Conservation (phyloP, 2,113 vertebrate genomes). For the Miniopterus natalensis region DNA sequence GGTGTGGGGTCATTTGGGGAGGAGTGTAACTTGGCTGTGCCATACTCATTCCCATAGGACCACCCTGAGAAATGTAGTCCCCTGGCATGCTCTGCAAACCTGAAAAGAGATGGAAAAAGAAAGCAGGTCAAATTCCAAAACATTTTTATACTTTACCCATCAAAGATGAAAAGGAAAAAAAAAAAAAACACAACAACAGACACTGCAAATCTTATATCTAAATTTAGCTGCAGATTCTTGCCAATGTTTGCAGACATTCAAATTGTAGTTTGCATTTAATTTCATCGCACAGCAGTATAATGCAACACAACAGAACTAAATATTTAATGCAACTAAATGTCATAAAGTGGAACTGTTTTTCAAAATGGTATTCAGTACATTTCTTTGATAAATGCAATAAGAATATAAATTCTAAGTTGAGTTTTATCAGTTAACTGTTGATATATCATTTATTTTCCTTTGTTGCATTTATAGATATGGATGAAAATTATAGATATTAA, state of each 20-base stretch:
- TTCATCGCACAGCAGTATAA: conserved; percentile 92
- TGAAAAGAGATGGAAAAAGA: conserved; percentile 87
- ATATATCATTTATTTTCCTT: conserved; percentile 84
- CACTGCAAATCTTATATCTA: conserved; percentile 92
- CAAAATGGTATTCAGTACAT: conserved; percentile 89
- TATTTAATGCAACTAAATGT: conserved; percentile 91
- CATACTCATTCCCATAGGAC: conserved; percentile 99
- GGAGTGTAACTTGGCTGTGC: conserved; percentile 95
- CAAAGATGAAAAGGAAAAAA: conserved; percentile 89
- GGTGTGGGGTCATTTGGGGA: conserved; percentile 96
- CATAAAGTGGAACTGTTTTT: conserved; percentile 90
- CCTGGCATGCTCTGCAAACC: conserved; percentile 98
- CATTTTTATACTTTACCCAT: conserved; percentile 88
- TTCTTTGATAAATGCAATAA: conserved; percentile 88
- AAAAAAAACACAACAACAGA: conserved; percentile 91
- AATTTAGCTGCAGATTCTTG: conserved; percentile 92
- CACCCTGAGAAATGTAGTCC: conserved; percentile 98
- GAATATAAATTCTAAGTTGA: conserved; percentile 84
- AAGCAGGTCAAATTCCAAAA: conserved; percentile 89
- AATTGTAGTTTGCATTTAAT: conserved; percentile 93
- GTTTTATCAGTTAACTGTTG: conserved; percentile 88
- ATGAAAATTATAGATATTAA: conserved; percentile 78
- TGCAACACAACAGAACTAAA: conserved; percentile 92
- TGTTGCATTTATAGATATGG: conserved; percentile 83
- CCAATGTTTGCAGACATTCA: conserved; percentile 93